Evolutionary conservation across 30 jellyfish, hydroid and myxozoan species (phyloP).

Genomic region (Catostylus mosaicus): DNA sequence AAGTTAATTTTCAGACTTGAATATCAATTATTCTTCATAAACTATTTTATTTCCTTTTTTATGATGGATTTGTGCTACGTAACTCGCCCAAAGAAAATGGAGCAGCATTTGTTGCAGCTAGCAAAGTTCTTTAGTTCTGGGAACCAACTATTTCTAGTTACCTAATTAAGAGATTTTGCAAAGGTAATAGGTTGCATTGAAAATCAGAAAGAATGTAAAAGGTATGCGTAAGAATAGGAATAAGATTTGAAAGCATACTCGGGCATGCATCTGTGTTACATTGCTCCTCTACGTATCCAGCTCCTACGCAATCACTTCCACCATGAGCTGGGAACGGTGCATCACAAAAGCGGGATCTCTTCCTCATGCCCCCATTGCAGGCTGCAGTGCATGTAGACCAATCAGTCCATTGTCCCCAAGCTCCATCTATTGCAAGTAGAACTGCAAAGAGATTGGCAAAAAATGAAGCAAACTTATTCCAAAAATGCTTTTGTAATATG

Average conservation of each 20-base stretch:
- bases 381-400: conserved; percentile 39
- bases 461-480: no score
- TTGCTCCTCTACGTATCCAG: conserved; percentile 10
- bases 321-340: conserved; percentile 69
- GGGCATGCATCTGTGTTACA: conserved; percentile 32
- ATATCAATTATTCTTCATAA: no score
- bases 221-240: not conserved
- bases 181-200: no score
- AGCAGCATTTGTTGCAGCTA: no score
- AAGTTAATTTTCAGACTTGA: no score
- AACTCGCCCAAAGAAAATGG: no score
- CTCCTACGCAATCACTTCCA: conserved; percentile 50
- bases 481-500: not conserved
- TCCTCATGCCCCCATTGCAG: conserved; percentile 53
- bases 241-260: not conserved
- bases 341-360: conserved; percentile 61
- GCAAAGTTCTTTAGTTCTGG: no score
- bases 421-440: not conserved
- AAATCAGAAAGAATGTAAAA: not conserved
- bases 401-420: conserved; percentile 8
- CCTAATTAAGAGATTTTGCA: no score
- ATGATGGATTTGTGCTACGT: no score
- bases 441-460: not conserved
- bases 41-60: no score
- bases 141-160: no score